A percentile compares a stretch with the other conserved stretches of the same genome.
Evolutionary conservation across 2,113 vertebrate genomes (phyloP).

Genomic region (Mobula birostris): DNA sequence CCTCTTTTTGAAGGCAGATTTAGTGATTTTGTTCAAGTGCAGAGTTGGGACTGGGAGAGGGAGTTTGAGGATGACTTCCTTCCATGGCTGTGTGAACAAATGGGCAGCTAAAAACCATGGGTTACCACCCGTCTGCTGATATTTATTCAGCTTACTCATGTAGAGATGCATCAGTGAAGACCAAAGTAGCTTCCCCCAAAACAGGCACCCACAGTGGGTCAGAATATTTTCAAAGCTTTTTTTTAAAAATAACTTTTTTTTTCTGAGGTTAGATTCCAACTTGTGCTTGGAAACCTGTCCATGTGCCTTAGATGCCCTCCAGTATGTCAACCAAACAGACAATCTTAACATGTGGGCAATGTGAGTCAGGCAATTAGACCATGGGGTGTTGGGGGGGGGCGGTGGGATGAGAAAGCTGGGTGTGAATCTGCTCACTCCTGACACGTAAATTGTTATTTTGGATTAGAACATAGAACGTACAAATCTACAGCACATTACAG

Average conservation of each 20-base stretch:
- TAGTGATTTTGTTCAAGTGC: neutral
- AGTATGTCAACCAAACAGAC: neutral
- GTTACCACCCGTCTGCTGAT: neutral
- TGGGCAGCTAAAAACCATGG: neutral
- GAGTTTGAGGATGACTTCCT: neutral
- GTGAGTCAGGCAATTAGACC: neutral
- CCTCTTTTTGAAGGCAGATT: neutral
- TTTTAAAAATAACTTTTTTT: neutral
- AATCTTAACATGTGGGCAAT: neutral
- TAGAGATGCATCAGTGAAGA: neutral
- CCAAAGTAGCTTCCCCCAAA: neutral
- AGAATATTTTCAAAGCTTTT: neutral
- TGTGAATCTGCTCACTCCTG: neutral
- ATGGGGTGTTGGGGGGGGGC: neutral
- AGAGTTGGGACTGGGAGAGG: neutral
- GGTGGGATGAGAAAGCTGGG: too few relatives aligned
- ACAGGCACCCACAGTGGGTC: neutral
- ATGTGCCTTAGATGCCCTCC: neutral
- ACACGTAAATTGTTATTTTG: neutral
- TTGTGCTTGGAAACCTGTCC: neutral
- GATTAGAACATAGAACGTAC: too few relatives aligned
- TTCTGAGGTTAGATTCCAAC: neutral
- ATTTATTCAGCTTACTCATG: neutral
- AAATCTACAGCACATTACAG: too few relatives aligned
- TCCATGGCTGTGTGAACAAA: neutral